Percentiles rank a stretch among this genome's conserved stretches.
Conservation (phyloP, 1,140 invertebrate species). For the Pseudobourletiella spinata region DNA sequence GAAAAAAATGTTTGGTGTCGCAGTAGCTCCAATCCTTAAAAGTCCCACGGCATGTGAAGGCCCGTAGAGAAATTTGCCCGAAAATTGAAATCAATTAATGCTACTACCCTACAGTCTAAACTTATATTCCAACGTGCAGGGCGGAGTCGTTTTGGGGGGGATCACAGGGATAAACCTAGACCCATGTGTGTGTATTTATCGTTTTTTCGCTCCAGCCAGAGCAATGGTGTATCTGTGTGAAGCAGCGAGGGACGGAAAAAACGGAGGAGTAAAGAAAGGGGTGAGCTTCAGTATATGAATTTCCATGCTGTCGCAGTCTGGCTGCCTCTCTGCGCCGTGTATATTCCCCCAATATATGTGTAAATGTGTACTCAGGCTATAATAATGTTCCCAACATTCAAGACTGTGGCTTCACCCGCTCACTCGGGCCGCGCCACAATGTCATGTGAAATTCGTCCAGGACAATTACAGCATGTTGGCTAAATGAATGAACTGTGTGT, state of each 20-base stretch:
- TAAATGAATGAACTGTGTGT: too few species aligned
- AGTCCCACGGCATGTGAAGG: too few species aligned
- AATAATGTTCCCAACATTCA: neutral
- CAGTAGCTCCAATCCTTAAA: too few species aligned
- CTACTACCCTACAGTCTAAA: too few species aligned
- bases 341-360: neutral
- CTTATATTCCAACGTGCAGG: too few species aligned
- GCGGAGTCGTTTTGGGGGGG: too few species aligned
- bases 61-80: neutral
- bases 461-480: too few species aligned
- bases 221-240: too few species aligned
- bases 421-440: too few species aligned
- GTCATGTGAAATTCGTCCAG: too few species aligned
- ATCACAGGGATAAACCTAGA: too few species aligned
- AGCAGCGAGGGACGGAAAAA: neutral
- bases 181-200: conserved; percentile 30
- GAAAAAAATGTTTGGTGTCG: neutral
- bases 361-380: neutral
- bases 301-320: neutral
- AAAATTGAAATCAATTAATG: neutral
- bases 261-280: neutral
- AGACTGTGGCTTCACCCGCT: too few species aligned
- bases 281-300: neutral
- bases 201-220: conserved; percentile 21
- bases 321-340: neutral